Evolutionary conservation across 2,797 vertebrate genomes (phyloP).

Genomic region (Oophaga sylvatica): DNA sequence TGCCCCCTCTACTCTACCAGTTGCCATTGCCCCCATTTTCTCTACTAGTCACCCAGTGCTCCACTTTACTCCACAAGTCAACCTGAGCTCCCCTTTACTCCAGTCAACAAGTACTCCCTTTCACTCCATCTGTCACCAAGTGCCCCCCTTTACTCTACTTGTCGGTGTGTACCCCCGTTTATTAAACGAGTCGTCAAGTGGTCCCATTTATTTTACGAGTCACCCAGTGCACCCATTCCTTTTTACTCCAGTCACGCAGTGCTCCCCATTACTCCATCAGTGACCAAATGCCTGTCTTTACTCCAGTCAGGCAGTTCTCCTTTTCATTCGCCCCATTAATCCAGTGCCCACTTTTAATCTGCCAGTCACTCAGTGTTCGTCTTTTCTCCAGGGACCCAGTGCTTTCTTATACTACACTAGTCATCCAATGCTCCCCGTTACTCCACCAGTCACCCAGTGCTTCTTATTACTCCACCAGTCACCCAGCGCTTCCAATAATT

Average conservation of each 20-base stretch:
- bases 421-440: background rate
- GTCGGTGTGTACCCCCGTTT: too few species aligned
- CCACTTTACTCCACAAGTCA: too few species aligned
- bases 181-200: background rate
- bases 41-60: background rate
- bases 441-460: background rate
- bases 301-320: background rate
- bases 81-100: background rate
- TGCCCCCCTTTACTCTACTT: too few species aligned
- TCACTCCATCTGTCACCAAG: background rate
- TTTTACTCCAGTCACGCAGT: background rate
- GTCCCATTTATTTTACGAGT: background rate
- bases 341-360: background rate
- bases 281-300: background rate
- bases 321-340: background rate
- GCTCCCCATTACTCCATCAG: too few species aligned
- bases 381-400: background rate
- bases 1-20: background rate
- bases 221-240: background rate
- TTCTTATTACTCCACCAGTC: too few species aligned
- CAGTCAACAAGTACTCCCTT: background rate
- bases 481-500: too few species aligned
- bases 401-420: background rate
- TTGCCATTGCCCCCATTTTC: too few species aligned
- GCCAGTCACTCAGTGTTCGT: background rate